Evolutionary conservation across 2,888 invertebrate genomes (phyloP).

Genomic region (Escarpia spicata): DNA sequence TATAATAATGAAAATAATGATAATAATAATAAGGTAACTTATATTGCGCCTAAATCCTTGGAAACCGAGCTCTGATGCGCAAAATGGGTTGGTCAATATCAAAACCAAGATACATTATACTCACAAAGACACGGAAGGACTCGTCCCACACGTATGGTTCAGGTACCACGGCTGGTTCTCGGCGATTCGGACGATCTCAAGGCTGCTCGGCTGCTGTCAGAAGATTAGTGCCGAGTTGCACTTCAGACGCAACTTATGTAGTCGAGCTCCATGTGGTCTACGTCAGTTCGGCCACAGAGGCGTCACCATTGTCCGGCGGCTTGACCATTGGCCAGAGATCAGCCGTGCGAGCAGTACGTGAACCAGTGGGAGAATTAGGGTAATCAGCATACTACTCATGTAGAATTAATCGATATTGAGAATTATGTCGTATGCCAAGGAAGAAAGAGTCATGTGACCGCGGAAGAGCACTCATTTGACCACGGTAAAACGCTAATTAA

Average conservation of each 20-base stretch:
- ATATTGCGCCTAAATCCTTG: too few species aligned
- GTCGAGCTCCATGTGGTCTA: background rate
- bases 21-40: too few species aligned
- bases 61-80: too few species aligned
- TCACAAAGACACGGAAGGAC: background rate
- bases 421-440: too few species aligned
- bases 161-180: background rate
- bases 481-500: too few species aligned
- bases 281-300: background rate
- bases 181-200: constrained; percentile 13
- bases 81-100: too few species aligned
- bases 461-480: too few species aligned
- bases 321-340: background rate
- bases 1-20: too few species aligned
- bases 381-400: background rate
- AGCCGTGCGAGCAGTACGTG: background rate
- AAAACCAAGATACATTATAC: background rate
- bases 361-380: background rate
- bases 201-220: background rate
- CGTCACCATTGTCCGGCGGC: background rate
- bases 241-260: background rate
- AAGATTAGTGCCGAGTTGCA: background rate
- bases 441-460: too few species aligned
- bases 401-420: too few species aligned
- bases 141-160: background rate